These are phyloP conservation scores for Chiroxiphia lanceolata DNA, from an alignment of 2,797 vertebrate genomes.

Conservation along the genomic window DNA sequence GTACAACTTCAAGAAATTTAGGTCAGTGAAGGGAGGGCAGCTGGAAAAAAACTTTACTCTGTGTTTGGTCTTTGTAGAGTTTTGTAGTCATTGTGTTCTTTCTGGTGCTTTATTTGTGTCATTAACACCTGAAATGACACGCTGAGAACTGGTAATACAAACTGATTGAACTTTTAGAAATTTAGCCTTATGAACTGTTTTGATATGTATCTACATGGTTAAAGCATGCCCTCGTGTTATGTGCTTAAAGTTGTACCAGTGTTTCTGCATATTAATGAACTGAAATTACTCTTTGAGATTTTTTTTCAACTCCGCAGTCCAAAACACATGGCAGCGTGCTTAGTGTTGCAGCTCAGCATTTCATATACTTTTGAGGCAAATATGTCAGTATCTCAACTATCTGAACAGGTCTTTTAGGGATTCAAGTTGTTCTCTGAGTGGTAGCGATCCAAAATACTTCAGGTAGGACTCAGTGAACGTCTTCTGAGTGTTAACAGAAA, in stretches of 20 bases:
- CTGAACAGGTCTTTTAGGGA: constrained; percentile 59
- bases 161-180: neutral
- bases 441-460: constrained; percentile 57
- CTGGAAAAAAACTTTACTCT: constrained; percentile 18
- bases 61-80: neutral
- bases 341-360: neutral
- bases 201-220: neutral
- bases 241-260: neutral
- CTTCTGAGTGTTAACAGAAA: constrained; percentile 79
- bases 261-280: neutral
- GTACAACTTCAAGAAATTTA: constrained; percentile 62
- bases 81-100: neutral
- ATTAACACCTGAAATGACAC: neutral
- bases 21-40: constrained; percentile 18
- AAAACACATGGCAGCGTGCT: neutral
- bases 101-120: neutral
- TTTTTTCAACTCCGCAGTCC: constrained; percentile 8
- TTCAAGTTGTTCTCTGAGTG: constrained; percentile 54
- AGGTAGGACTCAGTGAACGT: constrained; percentile 63
- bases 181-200: neutral
- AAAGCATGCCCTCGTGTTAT: neutral
- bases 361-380: constrained; percentile 12
- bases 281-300: neutral
- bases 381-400: constrained; percentile 18
- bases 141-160: neutral